phyloP scores from a whole-genome alignment of 2,797 vertebrate species.

The Sphenopsis melanotis region DNA sequence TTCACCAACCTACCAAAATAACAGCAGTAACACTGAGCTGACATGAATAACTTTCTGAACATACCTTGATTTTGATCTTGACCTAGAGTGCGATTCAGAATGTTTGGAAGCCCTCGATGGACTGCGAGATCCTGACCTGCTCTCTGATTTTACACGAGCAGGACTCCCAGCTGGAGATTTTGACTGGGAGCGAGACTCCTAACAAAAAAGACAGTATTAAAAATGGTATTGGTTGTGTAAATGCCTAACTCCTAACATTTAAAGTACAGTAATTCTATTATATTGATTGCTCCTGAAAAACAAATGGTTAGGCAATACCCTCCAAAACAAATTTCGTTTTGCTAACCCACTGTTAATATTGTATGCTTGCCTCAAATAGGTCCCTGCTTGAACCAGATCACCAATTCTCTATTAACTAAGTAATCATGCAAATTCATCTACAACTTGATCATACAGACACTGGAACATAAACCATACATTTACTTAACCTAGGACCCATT shows the following conservation, averaged over 20 bases:
- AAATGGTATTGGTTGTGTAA: constrained; percentile 78
- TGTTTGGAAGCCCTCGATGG: constrained; percentile 86
- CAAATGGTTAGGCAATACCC: constrained; percentile 87
- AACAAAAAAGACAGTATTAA: constrained; percentile 85
- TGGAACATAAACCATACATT: constrained; percentile 96
- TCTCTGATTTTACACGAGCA: constrained; percentile 87
- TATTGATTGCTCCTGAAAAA: constrained; percentile 87
- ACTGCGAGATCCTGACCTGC: constrained; percentile 88
- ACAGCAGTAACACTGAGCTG: not conserved
- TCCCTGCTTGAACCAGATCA: constrained; percentile 85
- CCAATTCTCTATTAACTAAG: constrained; percentile 84
- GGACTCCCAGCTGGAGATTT: constrained; percentile 91
- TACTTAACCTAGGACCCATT: constrained; percentile 99
- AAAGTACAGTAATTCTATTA: constrained; percentile 78
- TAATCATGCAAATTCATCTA: constrained; percentile 91
- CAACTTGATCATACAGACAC: constrained; percentile 91
- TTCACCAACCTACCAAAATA: not conserved
- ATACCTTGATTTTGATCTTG: constrained; percentile 91
- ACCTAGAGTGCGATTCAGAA: constrained; percentile 86
- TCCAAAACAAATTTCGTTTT: constrained; percentile 79
- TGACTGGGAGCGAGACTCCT: constrained; percentile 92
- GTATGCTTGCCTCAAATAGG: constrained; percentile 79
- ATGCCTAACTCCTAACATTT: constrained; percentile 82
- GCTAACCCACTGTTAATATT: constrained; percentile 81
- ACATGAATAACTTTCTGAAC: not conserved